These are phyloP conservation scores for Columba livia DNA, from an alignment of 2,113 vertebrate species.

Conservation along the genomic window DNA sequence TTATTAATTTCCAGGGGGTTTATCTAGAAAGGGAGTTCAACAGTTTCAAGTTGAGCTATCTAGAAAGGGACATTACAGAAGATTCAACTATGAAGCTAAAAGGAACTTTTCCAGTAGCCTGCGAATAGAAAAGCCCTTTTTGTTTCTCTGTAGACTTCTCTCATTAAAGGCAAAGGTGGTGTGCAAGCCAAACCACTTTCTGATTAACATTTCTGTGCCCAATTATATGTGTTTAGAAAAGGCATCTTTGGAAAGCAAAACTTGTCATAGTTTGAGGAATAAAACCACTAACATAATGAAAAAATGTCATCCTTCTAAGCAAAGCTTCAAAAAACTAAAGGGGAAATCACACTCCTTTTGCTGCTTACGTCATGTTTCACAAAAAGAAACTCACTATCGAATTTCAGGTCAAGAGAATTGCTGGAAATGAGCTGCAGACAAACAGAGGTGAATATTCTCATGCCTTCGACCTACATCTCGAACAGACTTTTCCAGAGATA, in stretches of 20 bases:
- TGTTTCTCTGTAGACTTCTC: neutral
- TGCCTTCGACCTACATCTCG: neutral
- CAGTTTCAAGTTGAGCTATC: slow-evolving; percentile 22
- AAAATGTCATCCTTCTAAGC: neutral
- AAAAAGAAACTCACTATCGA: neutral
- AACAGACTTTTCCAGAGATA: neutral
- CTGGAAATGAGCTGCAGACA: neutral
- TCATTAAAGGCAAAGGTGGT: neutral
- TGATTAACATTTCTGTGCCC: neutral
- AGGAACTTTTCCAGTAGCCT: neutral
- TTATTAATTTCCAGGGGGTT: slow-evolving; percentile 46
- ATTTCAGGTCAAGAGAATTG: neutral
- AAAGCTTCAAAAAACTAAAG: neutral
- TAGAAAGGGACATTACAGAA: slow-evolving; percentile 13
- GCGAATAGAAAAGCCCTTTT: neutral
- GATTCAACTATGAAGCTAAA: neutral
- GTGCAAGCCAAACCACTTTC: neutral
- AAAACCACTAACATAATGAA: neutral
- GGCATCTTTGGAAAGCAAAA: neutral
- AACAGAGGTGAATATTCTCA: neutral
- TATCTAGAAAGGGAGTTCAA: slow-evolving; percentile 13
- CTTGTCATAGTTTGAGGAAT: neutral
- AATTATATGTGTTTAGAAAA: neutral
- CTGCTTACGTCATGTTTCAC: neutral
- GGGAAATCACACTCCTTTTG: neutral